Evolutionary conservation across 1,140 invertebrate species (phyloP), one percentile per base, ranked within the genome.

Genomic region (Macrosteles quadrilineatus): DNA sequence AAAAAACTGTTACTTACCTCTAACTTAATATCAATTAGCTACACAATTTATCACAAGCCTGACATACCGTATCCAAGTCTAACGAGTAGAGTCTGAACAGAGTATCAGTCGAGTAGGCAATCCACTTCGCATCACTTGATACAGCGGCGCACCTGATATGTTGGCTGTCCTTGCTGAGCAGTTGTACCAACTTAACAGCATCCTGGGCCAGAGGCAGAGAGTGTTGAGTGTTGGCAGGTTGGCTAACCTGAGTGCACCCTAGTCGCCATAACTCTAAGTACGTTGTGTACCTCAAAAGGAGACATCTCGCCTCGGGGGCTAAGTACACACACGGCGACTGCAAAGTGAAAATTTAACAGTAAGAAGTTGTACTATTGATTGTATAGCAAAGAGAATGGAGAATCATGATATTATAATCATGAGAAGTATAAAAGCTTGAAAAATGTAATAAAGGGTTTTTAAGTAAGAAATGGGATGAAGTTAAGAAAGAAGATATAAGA

Each of bases 101-200:
- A 47, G 77, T 82, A 29, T 86, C 80, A 0, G 91, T 93, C 0
- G 91, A 90, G 78, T 92, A 93, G 12, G 89, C 86, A 27, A 96
- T 85, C 77, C 86, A 87, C 65, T 86, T 84, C 1, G 87, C 88
- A 76, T 89, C 83, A 0, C 84, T 83, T 9, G 89, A 92, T 3
- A 95, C 81, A 6, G 87, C 85, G 76, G 85, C 85, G 75, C 87
- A 90, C 6, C 86, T 76, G 21, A 94, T 88, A 21, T 80, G 81
- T 74, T 90, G 87, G 9, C 85, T 81, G 1, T 82, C 63, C 32
- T 66, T 43, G 25, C 63, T 75, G 73, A 19, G 78, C 70, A 30
- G 43, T 70, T 6, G 80, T 77, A 50, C 79, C 73, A 68, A 76
- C 70, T 65, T 80, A 75, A 57, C 78, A 14, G 62, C 30, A 17